Conservation (phyloP, 1,140 invertebrate genomes). For the Tetragonula clypearis region DNA sequence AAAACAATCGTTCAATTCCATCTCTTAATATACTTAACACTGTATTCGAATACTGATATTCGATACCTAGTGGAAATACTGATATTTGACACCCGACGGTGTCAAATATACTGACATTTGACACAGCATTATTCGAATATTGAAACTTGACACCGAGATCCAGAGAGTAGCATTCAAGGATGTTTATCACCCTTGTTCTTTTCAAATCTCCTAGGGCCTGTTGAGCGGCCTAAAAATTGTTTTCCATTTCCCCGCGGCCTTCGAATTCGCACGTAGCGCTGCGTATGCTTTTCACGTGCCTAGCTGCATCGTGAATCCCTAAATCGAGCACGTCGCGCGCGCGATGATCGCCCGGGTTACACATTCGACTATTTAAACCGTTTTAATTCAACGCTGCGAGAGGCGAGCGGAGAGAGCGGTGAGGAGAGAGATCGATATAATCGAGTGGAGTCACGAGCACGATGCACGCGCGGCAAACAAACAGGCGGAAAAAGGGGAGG, state of each 20-base stretch:
- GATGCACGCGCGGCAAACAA: conserved; percentile 4
- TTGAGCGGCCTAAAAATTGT: not conserved
- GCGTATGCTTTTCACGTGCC: no score
- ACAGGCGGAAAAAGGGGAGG: conserved; percentile 2
- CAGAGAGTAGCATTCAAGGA: no score
- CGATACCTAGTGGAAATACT: not conserved
- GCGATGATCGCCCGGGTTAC: conserved; percentile 6
- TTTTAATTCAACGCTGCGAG: not conserved
- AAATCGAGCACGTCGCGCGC: not conserved
- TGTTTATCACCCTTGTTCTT: not conserved
- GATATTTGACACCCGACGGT: not conserved
- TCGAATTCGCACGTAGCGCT: not conserved
- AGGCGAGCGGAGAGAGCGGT: no score
- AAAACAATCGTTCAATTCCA: no score
- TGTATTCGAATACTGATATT: not conserved
- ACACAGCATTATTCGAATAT: no score
- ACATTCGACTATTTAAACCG: not conserved
- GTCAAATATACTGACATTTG: not conserved
- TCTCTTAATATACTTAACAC: no score
- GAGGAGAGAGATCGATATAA: not conserved
- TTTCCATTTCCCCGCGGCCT: not conserved
- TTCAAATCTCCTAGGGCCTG: not conserved
- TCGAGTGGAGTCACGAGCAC: not conserved
- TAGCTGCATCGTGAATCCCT: not conserved
- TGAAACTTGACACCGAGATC: no score